Base-by-base conservation (phyloP, 2,113 vertebrate species). In the Perca flavescens region DNA sequence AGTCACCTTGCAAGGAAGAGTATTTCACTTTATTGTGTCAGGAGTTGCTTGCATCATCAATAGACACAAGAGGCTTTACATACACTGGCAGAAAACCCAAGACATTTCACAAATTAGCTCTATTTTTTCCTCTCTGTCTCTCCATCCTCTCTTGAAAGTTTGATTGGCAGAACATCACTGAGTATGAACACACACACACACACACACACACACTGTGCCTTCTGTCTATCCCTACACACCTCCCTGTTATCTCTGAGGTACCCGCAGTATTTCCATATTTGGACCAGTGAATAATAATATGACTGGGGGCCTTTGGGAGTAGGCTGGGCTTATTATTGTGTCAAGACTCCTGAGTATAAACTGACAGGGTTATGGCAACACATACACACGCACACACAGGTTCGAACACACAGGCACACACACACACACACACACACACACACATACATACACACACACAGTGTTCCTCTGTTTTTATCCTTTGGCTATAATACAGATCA, bases 281-380 rank as follows among this genome's bases (percentile, higher is more conserved):
- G 79, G 74, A 87, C 77, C 66, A 63, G 46, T 79, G 80, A 83
- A 86, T 87, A 83, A 87, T 77, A 66, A 86, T 79, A 77, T 77
- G 15, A 77, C 66, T 86, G 53, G 15, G 22, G 75, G 72, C 72
- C 67, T 80, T 31, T 73, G 69, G 82, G 84, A 77, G 70, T 21
- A 87, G 74, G 68, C 83, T 69, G 34, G 47, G 80, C 66, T 83
- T 87, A 86, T 89, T 83, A 85, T 77, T 87, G 74, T 87, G 87
- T 84, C 82, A 79, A 81, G 46, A 25, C 70, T 76, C 74, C 49
- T 52, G 79, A 81, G 66, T 65, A 28, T 72, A 61, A 57, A 49
- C 79, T 88, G 83, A 80, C 79, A 83, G 79, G 74, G 84, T 85
- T 87, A 88, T 87, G 52, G 72, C 34, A 78, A 80, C 11, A 22